Evolutionary conservation across 2,888 invertebrate genomes (phyloP).

Genomic region (Octodonta nipae): DNA sequence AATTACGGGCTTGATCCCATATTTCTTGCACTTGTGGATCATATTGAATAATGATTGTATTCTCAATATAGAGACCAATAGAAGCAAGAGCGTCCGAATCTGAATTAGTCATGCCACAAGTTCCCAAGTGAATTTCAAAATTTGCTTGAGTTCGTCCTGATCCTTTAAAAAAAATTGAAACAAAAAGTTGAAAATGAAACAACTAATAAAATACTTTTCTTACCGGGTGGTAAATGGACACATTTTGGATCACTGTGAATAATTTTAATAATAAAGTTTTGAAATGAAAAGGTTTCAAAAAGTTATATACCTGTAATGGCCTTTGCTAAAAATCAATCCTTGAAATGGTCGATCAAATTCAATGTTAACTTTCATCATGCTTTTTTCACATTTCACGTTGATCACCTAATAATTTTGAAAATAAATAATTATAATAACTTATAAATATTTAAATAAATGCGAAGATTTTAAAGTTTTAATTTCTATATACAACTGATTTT

Average conservation of each 20-base stretch:
- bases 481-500: no score
- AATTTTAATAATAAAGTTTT: no score
- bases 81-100: constrained; percentile 81
- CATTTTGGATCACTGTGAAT: constrained; percentile 86
- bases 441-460: no score
- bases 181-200: no score
- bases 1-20: constrained; percentile 87
- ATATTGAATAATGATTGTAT: constrained; percentile 88
- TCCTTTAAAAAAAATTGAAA: no score
- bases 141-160: constrained; percentile 80
- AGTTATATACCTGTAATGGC: constrained; percentile 84
- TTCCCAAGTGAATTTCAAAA: constrained; percentile 84
- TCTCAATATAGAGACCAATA: constrained; percentile 86
- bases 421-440: no score
- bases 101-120: constrained; percentile 89
- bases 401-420: no score
- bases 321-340: constrained; percentile 92
- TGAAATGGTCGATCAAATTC: constrained; percentile 91
- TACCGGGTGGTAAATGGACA: constrained; percentile 81
- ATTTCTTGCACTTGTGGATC: constrained; percentile 90
- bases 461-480: no score
- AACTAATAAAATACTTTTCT: no score
- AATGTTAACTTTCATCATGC: constrained; percentile 88
- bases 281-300: no score
- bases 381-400: constrained; percentile 92